Evolutionary conservation across 2,113 vertebrate genomes (phyloP).

Genomic region (Potamarius usumacintae): DNA sequence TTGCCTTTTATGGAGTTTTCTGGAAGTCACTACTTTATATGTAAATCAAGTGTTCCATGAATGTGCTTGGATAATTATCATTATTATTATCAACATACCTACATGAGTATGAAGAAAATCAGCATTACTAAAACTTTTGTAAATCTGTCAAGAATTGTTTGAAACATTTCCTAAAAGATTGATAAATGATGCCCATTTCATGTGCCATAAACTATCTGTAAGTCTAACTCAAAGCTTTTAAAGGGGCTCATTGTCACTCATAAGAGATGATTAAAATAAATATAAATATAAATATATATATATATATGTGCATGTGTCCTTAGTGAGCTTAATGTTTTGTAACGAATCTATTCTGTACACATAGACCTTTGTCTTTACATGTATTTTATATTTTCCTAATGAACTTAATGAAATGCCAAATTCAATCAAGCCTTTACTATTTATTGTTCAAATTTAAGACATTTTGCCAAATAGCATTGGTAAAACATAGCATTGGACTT

Average conservation of each 20-base stretch:
- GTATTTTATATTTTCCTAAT: conserved; percentile 35
- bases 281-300: no score
- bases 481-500: background rate
- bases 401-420: conserved; percentile 1
- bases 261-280: conserved; percentile 17
- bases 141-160: background rate
- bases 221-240: background rate
- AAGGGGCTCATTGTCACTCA: background rate
- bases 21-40: background rate
- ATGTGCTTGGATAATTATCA: background rate
- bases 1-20: background rate
- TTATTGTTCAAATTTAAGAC: background rate
- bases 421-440: conserved; percentile 28
- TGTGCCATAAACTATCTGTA: background rate
- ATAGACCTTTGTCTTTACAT: conserved; percentile 1
- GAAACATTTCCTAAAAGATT: background rate
- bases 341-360: conserved; percentile 26
- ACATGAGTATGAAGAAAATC: background rate
- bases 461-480: background rate
- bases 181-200: background rate
- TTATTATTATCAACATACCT: background rate
- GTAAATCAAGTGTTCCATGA: background rate
- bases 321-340: conserved; percentile 37
- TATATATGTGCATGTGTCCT: conserved; percentile 38
- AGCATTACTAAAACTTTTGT: background rate